phyloP scores from a whole-genome alignment of 2,113 vertebrate genomes.

The Osmerus mordax region DNA sequence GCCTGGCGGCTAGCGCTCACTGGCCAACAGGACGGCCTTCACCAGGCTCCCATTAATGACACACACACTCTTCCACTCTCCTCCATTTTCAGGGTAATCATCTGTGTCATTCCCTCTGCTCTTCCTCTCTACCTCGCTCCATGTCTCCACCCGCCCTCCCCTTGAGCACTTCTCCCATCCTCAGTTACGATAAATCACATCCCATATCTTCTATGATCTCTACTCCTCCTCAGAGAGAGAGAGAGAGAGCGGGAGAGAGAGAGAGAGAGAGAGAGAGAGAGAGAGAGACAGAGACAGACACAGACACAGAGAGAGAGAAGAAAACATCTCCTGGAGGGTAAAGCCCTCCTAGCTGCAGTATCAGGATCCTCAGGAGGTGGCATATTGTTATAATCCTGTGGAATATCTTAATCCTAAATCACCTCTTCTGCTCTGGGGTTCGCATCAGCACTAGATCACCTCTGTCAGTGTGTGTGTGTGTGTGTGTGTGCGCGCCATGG shows the following conservation, averaged over 20 bases:
- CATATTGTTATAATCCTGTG: conserved; percentile 26
- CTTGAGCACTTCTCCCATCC: neutral
- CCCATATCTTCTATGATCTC: neutral
- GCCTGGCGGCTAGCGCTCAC: conserved; percentile 17
- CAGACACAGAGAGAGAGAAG: neutral
- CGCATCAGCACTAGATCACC: too few relatives aligned
- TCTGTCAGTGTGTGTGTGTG: neutral
- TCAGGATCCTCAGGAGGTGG: conserved; percentile 29
- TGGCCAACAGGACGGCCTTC: conserved; percentile 32
- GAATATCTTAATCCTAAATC: conserved; percentile 31
- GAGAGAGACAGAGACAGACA: conserved; percentile 13
- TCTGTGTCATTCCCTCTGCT: neutral
- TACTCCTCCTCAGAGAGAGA: conserved; percentile 5
- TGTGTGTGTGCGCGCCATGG: neutral
- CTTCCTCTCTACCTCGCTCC: neutral
- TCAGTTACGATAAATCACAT: neutral
- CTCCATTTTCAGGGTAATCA: neutral
- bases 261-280: too few relatives aligned
- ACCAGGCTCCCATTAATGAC: conserved; percentile 22
- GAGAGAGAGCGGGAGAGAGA: conserved; percentile 14
- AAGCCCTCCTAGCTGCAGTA: conserved; percentile 28
- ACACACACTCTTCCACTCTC: conserved; percentile 9
- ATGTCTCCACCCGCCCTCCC: neutral
- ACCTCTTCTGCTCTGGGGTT: neutral
- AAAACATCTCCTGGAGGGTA: conserved; percentile 13